Evolutionary conservation across 2,888 invertebrate genomes (phyloP).

Genomic region (Ophioninae sp.): DNA sequence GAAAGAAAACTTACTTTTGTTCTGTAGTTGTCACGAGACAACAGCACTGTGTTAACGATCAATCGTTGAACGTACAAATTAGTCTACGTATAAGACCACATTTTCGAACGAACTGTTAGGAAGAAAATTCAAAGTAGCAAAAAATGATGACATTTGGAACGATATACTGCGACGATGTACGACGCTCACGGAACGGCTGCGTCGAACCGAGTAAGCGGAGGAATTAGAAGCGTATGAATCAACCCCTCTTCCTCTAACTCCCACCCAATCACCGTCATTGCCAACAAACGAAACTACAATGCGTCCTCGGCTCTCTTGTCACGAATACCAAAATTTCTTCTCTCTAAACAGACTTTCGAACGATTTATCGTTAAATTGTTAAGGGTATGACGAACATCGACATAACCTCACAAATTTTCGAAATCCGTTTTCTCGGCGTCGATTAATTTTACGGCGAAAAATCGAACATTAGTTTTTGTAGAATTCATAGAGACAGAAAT

Average conservation of each 20-base stretch:
- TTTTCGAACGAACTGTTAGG: background rate
- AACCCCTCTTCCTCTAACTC: conserved; percentile 65
- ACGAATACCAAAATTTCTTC: background rate
- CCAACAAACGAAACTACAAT: conserved; percentile 23
- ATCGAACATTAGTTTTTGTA: no score
- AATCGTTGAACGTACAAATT: background rate
- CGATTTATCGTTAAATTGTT: background rate
- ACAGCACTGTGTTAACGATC: background rate
- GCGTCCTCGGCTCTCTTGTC: conserved; percentile 49
- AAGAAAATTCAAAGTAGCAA: conserved; percentile 11
- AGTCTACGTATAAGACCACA: background rate
- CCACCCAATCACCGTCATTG: conserved; percentile 37
- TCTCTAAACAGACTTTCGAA: background rate
- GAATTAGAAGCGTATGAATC: conserved; percentile 70
- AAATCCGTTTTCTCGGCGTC: no score
- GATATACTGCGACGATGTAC: conserved; percentile 51
- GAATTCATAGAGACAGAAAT: no score
- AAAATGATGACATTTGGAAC: background rate
- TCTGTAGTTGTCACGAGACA: background rate
- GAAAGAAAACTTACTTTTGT: background rate
- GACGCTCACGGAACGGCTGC: conserved; percentile 73
- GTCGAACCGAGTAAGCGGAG: conserved; percentile 72
- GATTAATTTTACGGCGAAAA: no score
- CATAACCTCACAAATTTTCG: no score
- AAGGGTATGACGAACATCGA: no score